phyloP scores from a whole-genome alignment of 2,888 invertebrate genomes.

The Platerodrilus igneus region DNA sequence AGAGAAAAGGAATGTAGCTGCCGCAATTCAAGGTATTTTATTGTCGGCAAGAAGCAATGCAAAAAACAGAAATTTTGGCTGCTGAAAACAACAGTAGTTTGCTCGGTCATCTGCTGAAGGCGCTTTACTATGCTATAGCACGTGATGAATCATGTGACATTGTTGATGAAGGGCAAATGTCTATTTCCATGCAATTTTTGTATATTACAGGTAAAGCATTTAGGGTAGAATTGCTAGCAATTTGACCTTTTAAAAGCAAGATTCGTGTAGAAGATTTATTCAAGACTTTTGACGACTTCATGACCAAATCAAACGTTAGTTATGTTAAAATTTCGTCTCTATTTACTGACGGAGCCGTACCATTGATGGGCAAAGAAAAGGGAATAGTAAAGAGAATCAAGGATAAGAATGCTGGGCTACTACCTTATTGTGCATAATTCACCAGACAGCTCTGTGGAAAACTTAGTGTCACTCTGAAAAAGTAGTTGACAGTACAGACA shows the following conservation, averaged over 20 bases:
- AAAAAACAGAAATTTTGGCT: slow-evolving; percentile 7
- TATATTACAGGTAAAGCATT: slow-evolving; percentile 27
- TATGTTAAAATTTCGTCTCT: slow-evolving; percentile 10
- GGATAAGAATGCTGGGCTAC: slow-evolving; percentile 18
- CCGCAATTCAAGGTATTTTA: slow-evolving; percentile 20
- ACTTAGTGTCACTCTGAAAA: slow-evolving; percentile 25
- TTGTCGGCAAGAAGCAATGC: slow-evolving; percentile 19
- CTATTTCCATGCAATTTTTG: slow-evolving; percentile 29
- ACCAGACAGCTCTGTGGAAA: slow-evolving; percentile 27
- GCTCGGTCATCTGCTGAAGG: slow-evolving; percentile 5
- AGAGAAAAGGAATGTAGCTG: slow-evolving; percentile 17
- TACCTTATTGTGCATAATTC: slow-evolving; percentile 27
- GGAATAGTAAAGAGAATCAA: slow-evolving; percentile 26
- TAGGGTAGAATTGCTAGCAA: slow-evolving; percentile 27
- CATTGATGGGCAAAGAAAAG: slow-evolving; percentile 29
- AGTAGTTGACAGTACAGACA: slow-evolving; percentile 27
- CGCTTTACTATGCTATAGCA: slow-evolving; percentile 4
- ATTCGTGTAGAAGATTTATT: slow-evolving; percentile 25
- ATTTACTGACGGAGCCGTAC: slow-evolving; percentile 26
- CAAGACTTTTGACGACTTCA: slow-evolving; percentile 24
- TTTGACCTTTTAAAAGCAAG: slow-evolving; percentile 22
- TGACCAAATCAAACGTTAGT: slow-evolving; percentile 9
- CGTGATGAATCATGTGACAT: slow-evolving; percentile 18
- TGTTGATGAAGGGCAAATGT: slow-evolving; percentile 35
- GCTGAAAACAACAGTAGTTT: slow-evolving; percentile 3